A percentile compares a stretch with the other conserved stretches of the same genome.
Evolutionary conservation across 1,140 invertebrate species (phyloP).

Genomic region (Trichogramma pretiosum): DNA sequence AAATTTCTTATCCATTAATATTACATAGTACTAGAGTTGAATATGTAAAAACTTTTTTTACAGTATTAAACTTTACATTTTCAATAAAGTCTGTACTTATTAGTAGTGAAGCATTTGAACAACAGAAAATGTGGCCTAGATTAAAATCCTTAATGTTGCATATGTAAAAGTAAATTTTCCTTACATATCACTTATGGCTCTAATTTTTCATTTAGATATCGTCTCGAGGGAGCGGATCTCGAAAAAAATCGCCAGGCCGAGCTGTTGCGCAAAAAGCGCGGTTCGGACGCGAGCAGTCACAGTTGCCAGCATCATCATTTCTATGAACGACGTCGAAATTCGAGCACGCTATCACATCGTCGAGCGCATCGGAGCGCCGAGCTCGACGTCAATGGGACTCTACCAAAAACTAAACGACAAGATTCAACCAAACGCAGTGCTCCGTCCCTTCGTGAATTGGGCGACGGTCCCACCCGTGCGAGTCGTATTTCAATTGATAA

Average conservation of each 20-base stretch:
- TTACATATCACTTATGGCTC: too few relatives aligned
- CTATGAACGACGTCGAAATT: conserved; percentile 13
- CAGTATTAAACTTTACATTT: too few relatives aligned
- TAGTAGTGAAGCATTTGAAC: too few relatives aligned
- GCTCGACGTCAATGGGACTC: conserved; percentile 33
- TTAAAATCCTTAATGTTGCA: too few relatives aligned
- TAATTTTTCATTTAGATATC: too few relatives aligned
- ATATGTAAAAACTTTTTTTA: too few relatives aligned
- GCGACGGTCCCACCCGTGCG: conserved; percentile 9
- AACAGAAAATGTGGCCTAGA: too few relatives aligned
- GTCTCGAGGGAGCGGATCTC: conserved; percentile 15
- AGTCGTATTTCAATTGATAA: conserved; percentile 21
- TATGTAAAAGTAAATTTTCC: too few relatives aligned
- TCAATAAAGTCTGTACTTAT: too few relatives aligned
- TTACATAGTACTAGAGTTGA: too few relatives aligned
- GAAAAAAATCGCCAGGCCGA: conserved; percentile 31
- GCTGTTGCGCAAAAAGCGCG: conserved; percentile 28
- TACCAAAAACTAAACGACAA: conserved; percentile 34
- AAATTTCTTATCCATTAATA: too few relatives aligned
- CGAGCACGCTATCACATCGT: conserved; percentile 23
- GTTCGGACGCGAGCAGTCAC: conserved; percentile 20
- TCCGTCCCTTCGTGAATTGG: conserved; percentile 20
- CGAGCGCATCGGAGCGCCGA: conserved; percentile 32
- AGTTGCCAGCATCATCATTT: conserved; percentile 11
- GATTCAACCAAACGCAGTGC: conserved; percentile 25